Evolutionary conservation across 2,888 invertebrate species (phyloP).

Genomic region (Sarcophaga rosellei): DNA sequence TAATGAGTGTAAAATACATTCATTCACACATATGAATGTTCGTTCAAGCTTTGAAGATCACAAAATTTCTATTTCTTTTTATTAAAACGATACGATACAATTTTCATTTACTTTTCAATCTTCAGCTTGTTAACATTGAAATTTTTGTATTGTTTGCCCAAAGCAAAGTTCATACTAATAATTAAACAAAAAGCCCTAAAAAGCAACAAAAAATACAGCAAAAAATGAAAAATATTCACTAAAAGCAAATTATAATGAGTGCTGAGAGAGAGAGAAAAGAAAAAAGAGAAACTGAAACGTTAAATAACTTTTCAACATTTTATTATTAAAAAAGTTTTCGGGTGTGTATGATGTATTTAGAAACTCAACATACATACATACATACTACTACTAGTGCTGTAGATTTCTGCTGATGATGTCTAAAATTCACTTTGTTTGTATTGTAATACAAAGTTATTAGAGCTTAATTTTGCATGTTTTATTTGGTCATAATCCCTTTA

Average conservation of each 20-base stretch:
- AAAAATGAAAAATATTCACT: background rate
- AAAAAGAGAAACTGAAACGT: background rate
- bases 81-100: background rate
- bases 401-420: background rate
- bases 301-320: background rate
- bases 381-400: background rate
- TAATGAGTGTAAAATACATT: too few species aligned
- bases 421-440: background rate
- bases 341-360: too few species aligned
- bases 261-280: background rate
- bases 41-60: too few species aligned
- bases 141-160: background rate
- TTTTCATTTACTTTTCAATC: background rate
- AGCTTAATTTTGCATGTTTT: constrained; percentile 5
- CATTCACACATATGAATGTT: too few species aligned
- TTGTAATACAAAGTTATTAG: background rate
- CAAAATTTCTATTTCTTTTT: background rate
- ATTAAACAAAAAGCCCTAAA: background rate
- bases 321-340: background rate
- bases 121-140: background rate
- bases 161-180: background rate
- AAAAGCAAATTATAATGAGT: background rate
- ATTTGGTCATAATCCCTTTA: constrained; percentile 45
- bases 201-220: background rate
- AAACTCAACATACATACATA: too few species aligned